Evolutionary conservation across 2,113 vertebrate genomes (phyloP), one percentile per base, ranked within the genome.

Genomic region (Pantherophis guttatus): DNA sequence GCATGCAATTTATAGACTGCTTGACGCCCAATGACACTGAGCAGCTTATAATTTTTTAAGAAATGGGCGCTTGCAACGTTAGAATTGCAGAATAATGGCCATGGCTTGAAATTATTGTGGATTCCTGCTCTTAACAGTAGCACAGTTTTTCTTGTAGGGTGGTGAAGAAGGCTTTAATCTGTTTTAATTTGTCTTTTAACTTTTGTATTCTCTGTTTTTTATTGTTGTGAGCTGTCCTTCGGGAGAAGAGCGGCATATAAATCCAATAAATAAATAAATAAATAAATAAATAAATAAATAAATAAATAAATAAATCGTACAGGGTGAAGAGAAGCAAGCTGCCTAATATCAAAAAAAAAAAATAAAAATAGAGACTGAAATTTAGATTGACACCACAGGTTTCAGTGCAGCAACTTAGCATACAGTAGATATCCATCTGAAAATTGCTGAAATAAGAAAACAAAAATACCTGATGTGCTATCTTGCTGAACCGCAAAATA

Each of bases 401-500:
- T 89, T 89, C 59, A 29, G 1, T 54, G 50, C 48, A 54, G 39
- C 59, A 39, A 17, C 19, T 24, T 19, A 44, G 26, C 21, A 26
- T 39, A 33, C 33, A 33, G 33, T 33, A 86, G 75, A 44, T 17
- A 59, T 9, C 70, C 55, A 3, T 24, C 75, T 23, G 17, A 87
- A 91, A 48, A 33, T 0, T 19, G 93, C 92, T 91, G 93, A 75
- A 0, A 26, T 21, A 33, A 91, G 19, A 8, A 17, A 17, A 4
- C 53, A 17, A 5, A 57, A 65, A 89, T 96, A 98, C 98, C 98
- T 93, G 97, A 93, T 0, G 96, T 97, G 90, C 94, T 97, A 21
- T 98, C 97, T 89, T 97, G 95, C 57, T 98, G 98, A 94, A 98
- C 97, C 94, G 97, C 92, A 93, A 98, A 98, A 92, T 98, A 97